phyloP scores from a whole-genome alignment of 1,140 invertebrate genomes.

The Sitodiplosis mosellana region DNA sequence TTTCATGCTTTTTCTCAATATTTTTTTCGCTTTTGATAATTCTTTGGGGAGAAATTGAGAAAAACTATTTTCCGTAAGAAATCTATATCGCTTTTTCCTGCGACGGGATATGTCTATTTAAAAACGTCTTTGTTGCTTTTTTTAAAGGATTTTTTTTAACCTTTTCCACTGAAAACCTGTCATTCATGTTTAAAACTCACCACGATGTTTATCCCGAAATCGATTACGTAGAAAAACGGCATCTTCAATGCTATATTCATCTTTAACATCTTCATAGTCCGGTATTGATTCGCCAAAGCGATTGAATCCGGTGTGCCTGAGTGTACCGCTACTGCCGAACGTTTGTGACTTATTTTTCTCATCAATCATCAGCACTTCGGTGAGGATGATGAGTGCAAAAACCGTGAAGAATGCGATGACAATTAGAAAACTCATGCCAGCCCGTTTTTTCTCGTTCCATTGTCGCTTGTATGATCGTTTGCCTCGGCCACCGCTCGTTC shows the following conservation, averaged over 20 bases:
- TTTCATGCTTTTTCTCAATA: no score
- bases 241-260: constrained; percentile 16
- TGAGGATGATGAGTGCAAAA: constrained; percentile 65
- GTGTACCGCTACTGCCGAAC: constrained; percentile 23
- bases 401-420: constrained; percentile 79
- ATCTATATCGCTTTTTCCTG: no score
- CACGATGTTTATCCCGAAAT: no score
- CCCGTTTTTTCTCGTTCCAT: constrained; percentile 46
- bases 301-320: constrained; percentile 23
- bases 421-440: constrained; percentile 71
- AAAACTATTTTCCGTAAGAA: no score
- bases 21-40: no score
- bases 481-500: background rate
- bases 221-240: background rate
- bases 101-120: no score
- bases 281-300: constrained; percentile 25
- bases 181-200: no score
- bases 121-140: no score
- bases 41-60: no score
- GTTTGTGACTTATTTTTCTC: constrained; percentile 24
- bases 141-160: no score
- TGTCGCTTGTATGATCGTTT: constrained; percentile 1
- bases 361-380: constrained; percentile 61
- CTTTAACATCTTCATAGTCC: constrained; percentile 37
- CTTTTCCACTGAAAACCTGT: no score